These are phyloP conservation scores for Natator depressus DNA, from an alignment of 2,113 vertebrate genomes.

Conservation along the genomic window DNA sequence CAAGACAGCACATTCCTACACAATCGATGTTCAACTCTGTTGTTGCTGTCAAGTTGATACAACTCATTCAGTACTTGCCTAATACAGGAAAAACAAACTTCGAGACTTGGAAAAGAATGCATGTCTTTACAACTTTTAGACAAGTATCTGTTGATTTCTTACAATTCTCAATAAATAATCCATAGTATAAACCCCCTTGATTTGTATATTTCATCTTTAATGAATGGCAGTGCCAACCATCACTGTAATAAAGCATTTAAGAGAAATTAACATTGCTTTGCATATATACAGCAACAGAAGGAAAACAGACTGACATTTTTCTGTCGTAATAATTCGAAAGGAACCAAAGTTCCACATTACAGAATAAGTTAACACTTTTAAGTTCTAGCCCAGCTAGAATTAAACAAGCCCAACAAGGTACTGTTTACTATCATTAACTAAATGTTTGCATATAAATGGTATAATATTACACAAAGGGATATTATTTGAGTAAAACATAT, in stretches of 20 bases:
- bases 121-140: not conserved
- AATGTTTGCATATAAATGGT: conserved; percentile 13
- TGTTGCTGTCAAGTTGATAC: conserved; percentile 53
- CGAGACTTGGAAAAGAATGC: conserved; percentile 9
- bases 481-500: conserved; percentile 39
- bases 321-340: conserved; percentile 7
- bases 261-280: conserved; percentile 27
- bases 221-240: not conserved
- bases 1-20: not conserved
- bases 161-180: conserved; percentile 52
- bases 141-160: conserved; percentile 31
- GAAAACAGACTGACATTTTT: not conserved
- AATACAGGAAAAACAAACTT: conserved; percentile 1
- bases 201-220: not conserved
- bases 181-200: conserved; percentile 29
- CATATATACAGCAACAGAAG: conserved; percentile 48
- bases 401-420: not conserved
- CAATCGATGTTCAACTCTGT: not conserved
- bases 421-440: not conserved
- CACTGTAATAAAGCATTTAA: conserved; percentile 26
- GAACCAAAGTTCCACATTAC: conserved; percentile 22
- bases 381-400: conserved; percentile 78
- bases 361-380: conserved; percentile 48
- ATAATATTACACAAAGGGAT: conserved; percentile 38
- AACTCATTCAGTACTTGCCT: conserved; percentile 57